A percentile compares a stretch with the other conserved stretches of the same genome.
Conservation (phyloP, 2,113 vertebrate species). For the Boulengeromyrus knoepffleri region DNA sequence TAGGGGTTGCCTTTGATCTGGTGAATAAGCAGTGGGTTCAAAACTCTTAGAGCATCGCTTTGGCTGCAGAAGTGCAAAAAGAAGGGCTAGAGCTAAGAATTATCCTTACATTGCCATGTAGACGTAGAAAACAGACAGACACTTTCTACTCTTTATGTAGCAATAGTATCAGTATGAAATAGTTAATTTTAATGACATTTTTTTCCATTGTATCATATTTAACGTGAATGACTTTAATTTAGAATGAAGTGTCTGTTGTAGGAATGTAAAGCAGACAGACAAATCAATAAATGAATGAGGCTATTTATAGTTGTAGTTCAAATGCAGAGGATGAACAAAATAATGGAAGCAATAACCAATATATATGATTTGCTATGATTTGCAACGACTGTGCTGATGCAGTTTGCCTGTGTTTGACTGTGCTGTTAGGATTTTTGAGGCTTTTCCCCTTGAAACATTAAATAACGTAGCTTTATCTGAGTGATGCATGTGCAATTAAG, state of each 20-base stretch:
- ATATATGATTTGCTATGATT: not conserved
- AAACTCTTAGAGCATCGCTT: constrained; percentile 45
- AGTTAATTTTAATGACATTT: not conserved
- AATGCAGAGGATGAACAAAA: not conserved
- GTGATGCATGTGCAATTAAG: not conserved
- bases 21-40: constrained; percentile 29
- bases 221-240: not conserved
- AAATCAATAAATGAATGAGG: not conserved
- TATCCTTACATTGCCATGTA: not conserved
- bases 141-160: not conserved
- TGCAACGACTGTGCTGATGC: not conserved
- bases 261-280: not conserved
- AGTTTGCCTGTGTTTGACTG: not conserved
- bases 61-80: constrained; percentile 38
- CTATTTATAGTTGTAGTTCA: not conserved
- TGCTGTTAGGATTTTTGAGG: not conserved
- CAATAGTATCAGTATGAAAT: not conserved
- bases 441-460: not conserved
- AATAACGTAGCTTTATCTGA: not conserved
- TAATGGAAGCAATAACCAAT: not conserved
- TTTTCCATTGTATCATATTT: not conserved
- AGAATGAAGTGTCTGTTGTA: not conserved
- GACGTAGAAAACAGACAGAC: not conserved
- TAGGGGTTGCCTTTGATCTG: constrained; percentile 41
- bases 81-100: constrained; percentile 41